phyloP scores from a whole-genome alignment of 2,888 invertebrate species.

The Didymodactylos carnosus region DNA sequence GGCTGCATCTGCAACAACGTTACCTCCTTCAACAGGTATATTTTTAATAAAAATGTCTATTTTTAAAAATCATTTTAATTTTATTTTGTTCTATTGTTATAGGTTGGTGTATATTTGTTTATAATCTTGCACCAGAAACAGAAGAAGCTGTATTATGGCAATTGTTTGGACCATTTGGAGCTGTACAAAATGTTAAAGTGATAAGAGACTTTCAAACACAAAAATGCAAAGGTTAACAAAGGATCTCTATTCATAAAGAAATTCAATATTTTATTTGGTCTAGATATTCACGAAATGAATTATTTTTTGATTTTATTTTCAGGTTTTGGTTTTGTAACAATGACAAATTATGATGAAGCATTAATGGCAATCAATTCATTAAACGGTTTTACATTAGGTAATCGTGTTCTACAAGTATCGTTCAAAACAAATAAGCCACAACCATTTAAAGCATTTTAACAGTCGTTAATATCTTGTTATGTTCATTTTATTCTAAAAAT shows the following conservation, averaged over 20 bases:
- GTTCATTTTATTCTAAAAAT: no score
- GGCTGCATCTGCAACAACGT: constrained; percentile 15
- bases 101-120: constrained; percentile 82
- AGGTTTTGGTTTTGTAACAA: constrained; percentile 89
- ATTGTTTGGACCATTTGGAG: constrained; percentile 86
- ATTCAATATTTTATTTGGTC: no score
- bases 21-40: background rate
- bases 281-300: no score
- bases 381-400: constrained; percentile 82
- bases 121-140: constrained; percentile 71
- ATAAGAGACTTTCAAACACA: constrained; percentile 81
- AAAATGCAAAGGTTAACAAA: constrained; percentile 97
- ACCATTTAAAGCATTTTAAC: constrained; percentile 5
- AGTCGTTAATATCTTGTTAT: no score
- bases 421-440: constrained; percentile 54
- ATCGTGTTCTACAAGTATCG: constrained; percentile 84
- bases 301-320: no score
- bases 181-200: constrained; percentile 87
- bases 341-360: constrained; percentile 94
- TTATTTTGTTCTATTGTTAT: background rate
- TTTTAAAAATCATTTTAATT: constrained; percentile 1
- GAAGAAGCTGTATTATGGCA: constrained; percentile 79
- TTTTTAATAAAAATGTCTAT: background rate
- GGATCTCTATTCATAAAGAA: no score
- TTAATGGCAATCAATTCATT: constrained; percentile 82